Percentiles rank a stretch among this genome's conserved stretches.
These are phyloP conservation scores for Fregetta grallaria DNA, from an alignment of 2,113 vertebrate species.

Conservation along the genomic window DNA sequence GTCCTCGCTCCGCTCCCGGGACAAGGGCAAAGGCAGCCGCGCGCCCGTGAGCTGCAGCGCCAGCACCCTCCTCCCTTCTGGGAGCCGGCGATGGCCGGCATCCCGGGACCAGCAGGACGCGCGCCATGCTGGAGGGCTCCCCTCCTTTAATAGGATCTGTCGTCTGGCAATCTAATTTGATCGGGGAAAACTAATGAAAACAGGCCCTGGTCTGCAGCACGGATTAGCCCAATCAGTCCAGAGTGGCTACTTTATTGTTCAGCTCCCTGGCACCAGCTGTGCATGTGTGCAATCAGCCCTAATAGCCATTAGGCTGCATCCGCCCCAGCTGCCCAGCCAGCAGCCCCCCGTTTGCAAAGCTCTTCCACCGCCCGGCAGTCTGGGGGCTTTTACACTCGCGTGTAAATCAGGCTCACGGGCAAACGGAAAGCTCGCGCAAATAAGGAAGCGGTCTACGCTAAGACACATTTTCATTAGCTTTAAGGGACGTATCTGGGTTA, in stretches of 20 bases:
- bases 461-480: not conserved
- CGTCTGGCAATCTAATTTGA: constrained; percentile 61
- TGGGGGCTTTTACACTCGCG: fast-evolving
- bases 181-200: constrained; percentile 33
- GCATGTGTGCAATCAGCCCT: constrained; percentile 53
- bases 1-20: not conserved
- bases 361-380: not conserved
- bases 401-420: fast-evolving
- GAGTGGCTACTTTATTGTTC: constrained; percentile 57
- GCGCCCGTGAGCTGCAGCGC: fast-evolving
- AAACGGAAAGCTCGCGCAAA: not conserved
- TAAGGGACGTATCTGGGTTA: not conserved
- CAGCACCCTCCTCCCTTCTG: not conserved
- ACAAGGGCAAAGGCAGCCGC: not conserved
- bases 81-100: not conserved
- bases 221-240: constrained; percentile 38
- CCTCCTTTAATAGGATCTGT: constrained; percentile 60
- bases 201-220: constrained; percentile 11
- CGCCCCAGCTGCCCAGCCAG: constrained; percentile 68
- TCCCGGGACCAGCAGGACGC: not conserved
- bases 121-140: constrained; percentile 1
- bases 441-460: not conserved
- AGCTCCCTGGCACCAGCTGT: constrained; percentile 72
- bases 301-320: constrained; percentile 41
- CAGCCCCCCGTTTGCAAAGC: not conserved